Percentiles rank a stretch among this genome's conserved stretches.
phyloP scores from a whole-genome alignment of 2,888 invertebrate species.

The Drosophila fulvimacula region DNA sequence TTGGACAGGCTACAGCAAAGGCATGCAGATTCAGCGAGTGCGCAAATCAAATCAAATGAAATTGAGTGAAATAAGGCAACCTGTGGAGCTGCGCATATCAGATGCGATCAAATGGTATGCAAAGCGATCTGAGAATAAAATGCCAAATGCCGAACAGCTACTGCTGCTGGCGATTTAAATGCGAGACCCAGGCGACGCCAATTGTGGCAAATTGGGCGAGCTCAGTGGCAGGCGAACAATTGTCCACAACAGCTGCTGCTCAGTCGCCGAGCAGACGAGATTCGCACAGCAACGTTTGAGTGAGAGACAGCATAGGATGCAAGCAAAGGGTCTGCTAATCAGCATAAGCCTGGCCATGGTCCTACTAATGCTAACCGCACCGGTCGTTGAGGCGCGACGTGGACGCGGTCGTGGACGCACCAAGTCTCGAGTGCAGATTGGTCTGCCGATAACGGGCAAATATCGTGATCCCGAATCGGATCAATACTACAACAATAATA shows the following conservation, averaged over 20 bases:
- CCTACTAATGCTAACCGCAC: slow-evolving; percentile 83
- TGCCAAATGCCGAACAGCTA: slow-evolving; percentile 7
- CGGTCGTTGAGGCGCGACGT: slow-evolving; percentile 87
- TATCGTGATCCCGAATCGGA: slow-evolving; percentile 95
- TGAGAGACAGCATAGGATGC: slow-evolving; percentile 66
- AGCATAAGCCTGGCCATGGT: slow-evolving; percentile 82
- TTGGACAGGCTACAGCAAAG: slow-evolving; percentile 21
- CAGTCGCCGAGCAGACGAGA: slow-evolving; percentile 73
- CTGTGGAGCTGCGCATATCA: slow-evolving; percentile 45
- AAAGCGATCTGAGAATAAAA: slow-evolving; percentile 45
- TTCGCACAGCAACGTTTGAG: slow-evolving; percentile 64
- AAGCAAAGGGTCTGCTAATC: slow-evolving; percentile 73
- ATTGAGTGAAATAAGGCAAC: slow-evolving; percentile 68
- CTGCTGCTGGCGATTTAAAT: slow-evolving; percentile 34
- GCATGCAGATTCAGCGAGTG: slow-evolving; percentile 35
- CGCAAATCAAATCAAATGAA: slow-evolving; percentile 71
- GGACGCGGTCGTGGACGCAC: slow-evolving; percentile 90
- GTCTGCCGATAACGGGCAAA: slow-evolving; percentile 94
- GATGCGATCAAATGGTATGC: slow-evolving; percentile 11
- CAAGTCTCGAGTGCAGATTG: slow-evolving; percentile 93
- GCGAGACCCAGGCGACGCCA: slow-evolving; percentile 54
- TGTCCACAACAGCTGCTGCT: slow-evolving; percentile 39
- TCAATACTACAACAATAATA: slow-evolving; percentile 95
- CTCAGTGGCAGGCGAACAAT: slow-evolving; percentile 38
- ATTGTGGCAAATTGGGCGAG: slow-evolving; percentile 77